These are phyloP conservation scores for Arenaria interpres DNA, from an alignment of 2,113 vertebrate species.

Conservation along the genomic window DNA sequence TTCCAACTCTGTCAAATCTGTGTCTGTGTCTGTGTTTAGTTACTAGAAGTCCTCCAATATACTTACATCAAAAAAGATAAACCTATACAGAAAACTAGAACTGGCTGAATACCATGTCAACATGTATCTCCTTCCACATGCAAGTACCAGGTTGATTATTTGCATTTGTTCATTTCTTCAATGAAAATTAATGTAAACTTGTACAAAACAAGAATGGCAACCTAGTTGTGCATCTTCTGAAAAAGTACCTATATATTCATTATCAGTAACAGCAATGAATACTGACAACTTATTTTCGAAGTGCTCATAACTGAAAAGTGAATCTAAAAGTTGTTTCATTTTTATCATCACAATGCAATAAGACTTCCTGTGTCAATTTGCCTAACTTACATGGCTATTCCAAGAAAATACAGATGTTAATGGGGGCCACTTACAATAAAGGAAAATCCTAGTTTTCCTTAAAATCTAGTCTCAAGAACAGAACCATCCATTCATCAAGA, in stretches of 20 bases:
- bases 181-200: not conserved
- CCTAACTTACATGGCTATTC: not conserved
- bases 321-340: not conserved
- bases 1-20: too few relatives aligned
- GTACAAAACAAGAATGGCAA: not conserved
- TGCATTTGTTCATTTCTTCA: not conserved
- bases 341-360: not conserved
- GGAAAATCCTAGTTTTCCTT: not conserved
- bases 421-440: not conserved
- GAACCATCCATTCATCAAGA: not conserved
- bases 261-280: not conserved
- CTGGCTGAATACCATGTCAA: not conserved
- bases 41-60: not conserved
- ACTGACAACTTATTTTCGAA: not conserved
- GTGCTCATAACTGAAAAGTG: not conserved
- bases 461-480: not conserved
- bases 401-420: not conserved
- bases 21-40: too few relatives aligned
- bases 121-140: not conserved
- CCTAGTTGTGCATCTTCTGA: not conserved
- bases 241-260: not conserved
- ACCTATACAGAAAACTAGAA: not conserved
- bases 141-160: not conserved
- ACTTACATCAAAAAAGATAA: not conserved
- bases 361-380: not conserved